These are phyloP conservation scores for Huso huso DNA, from an alignment of 2,797 vertebrate species.

Conservation along the genomic window DNA sequence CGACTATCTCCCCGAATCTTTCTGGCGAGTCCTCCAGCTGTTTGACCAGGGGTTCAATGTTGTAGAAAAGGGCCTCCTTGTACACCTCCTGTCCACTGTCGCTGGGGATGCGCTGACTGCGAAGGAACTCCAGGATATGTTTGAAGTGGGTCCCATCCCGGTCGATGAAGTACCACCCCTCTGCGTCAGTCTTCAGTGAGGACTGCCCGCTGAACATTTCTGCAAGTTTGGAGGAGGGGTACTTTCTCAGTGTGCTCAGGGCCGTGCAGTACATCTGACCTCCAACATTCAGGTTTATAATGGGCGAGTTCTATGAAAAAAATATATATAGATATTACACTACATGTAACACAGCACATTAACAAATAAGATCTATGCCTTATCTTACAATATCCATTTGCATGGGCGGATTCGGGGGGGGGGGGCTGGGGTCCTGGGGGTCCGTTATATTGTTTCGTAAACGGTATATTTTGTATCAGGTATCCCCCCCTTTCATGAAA, in stretches of 20 bases:
- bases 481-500: no score
- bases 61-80: conserved; percentile 74
- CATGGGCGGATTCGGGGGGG: no score
- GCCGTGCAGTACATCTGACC: conserved; percentile 75
- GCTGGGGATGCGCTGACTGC: conserved; percentile 62
- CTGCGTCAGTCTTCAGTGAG: conserved; percentile 48
- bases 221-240: conserved; percentile 69
- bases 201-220: conserved; percentile 59
- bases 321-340: not conserved
- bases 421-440: no score
- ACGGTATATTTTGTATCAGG: no score
- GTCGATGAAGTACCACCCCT: conserved; percentile 80
- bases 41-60: conserved; percentile 73
- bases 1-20: conserved; percentile 80
- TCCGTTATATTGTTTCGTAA: no score
- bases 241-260: conserved; percentile 65
- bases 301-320: conserved; percentile 33
- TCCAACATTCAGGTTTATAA: conserved; percentile 77
- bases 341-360: no score
- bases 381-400: no score
- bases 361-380: no score
- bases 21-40: conserved; percentile 71
- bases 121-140: conserved; percentile 76
- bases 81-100: conserved; percentile 68
- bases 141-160: conserved; percentile 72